Percentiles rank a stretch among this genome's conserved stretches.
Evolutionary conservation across 2,113 vertebrate species (phyloP).

Genomic region (Vimba vimba): DNA sequence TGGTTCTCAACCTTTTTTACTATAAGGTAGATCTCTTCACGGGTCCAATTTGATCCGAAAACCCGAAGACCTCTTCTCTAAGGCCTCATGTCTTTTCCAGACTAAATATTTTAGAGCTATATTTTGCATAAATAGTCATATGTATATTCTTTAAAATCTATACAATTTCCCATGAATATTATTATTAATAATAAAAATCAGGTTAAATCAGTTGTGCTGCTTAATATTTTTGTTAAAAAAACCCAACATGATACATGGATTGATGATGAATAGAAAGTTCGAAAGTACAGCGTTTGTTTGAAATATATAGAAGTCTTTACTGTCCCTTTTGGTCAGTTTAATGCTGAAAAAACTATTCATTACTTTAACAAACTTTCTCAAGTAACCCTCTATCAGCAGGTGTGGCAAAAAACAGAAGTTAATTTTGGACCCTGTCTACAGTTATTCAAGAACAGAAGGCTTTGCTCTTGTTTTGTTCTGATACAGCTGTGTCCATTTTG

Average conservation of each 20-base stretch:
- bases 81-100: too few species aligned
- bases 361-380: background rate
- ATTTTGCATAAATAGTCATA: too few species aligned
- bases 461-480: slow-evolving; percentile 7
- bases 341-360: background rate
- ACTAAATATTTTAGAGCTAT: too few species aligned
- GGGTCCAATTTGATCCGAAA: too few species aligned
- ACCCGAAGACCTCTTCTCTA: too few species aligned
- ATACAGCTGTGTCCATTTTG: slow-evolving; percentile 13
- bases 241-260: background rate
- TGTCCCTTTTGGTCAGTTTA: background rate
- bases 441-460: background rate
- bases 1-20: background rate
- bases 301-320: background rate
- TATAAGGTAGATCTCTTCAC: too few species aligned
- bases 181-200: too few species aligned
- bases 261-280: background rate
- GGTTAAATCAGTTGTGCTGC: too few species aligned
- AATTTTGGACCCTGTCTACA: background rate
- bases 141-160: too few species aligned
- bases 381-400: background rate
- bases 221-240: background rate
- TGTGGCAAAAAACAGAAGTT: background rate
- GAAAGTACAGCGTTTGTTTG: background rate
- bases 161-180: too few species aligned